These are phyloP conservation scores for Dynastes hyllus DNA, from an alignment of 2,888 invertebrate genomes.

Conservation along the genomic window DNA sequence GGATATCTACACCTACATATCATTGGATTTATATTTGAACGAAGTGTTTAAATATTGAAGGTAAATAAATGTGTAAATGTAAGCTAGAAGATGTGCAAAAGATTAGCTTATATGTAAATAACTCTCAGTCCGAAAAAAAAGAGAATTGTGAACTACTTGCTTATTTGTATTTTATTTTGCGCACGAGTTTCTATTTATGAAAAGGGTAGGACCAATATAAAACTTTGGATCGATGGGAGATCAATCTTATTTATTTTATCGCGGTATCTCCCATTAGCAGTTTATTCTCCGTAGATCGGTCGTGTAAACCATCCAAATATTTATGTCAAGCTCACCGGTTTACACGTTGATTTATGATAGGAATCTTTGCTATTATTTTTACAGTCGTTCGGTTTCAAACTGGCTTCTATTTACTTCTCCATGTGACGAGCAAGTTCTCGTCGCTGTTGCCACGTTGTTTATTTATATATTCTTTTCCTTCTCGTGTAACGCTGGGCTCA, in stretches of 20 bases:
- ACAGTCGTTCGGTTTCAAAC: slow-evolving; percentile 17
- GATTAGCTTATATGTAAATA: too few species aligned
- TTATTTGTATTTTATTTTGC: slow-evolving; percentile 2
- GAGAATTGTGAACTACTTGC: too few species aligned
- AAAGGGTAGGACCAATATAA: slow-evolving; percentile 13
- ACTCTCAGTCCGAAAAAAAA: too few species aligned
- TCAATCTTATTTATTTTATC: background rate
- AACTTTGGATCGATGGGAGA: slow-evolving; percentile 4
- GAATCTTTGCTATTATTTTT: slow-evolving; percentile 12
- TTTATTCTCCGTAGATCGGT: background rate
- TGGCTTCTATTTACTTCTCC: slow-evolving; percentile 2
- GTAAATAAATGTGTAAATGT: too few species aligned
- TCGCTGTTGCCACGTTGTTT: slow-evolving; percentile 8
- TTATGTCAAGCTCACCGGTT: slow-evolving; percentile 1
- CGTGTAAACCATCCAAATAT: slow-evolving; percentile 21
- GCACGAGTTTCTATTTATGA: background rate
- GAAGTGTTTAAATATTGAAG: too few species aligned
- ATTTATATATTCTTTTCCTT: background rate
- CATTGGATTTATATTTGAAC: too few species aligned
- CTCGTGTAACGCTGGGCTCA: background rate
- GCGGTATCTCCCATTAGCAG: background rate
- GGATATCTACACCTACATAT: too few species aligned
- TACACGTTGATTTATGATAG: slow-evolving; percentile 5
- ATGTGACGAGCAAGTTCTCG: background rate
- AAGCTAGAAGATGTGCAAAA: too few species aligned